Percentiles rank a stretch among this genome's conserved stretches.
These are phyloP conservation scores for Turritopsis dohrnii DNA, from an alignment of 30 jellyfish, hydroid and myxozoan species.

Conservation along the genomic window DNA sequence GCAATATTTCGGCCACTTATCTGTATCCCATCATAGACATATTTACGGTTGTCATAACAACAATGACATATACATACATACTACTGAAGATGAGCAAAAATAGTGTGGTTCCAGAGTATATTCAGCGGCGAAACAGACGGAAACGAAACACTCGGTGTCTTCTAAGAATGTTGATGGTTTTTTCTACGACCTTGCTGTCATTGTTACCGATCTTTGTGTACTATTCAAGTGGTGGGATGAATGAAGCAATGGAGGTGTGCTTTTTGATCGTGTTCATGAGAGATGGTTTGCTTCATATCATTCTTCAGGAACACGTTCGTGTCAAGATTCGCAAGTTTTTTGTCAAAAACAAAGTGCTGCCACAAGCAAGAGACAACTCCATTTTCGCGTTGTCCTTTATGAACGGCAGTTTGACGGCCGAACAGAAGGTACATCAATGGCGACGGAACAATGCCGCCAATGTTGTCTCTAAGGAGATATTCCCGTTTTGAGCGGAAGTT, in stretches of 20 bases:
- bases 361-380: neutral
- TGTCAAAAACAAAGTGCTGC: neutral
- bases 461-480: neutral
- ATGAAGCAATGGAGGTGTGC: neutral
- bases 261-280: neutral
- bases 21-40: neutral
- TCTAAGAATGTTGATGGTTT: neutral
- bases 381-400: neutral
- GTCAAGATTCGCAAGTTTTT: neutral
- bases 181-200: neutral
- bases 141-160: neutral
- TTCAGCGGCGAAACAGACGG: neutral
- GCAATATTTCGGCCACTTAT: neutral
- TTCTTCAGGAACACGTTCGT: slow-evolving; percentile 15
- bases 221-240: neutral
- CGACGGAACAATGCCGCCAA: neutral
- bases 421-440: neutral
- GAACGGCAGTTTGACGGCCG: neutral
- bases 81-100: neutral
- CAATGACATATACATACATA: neutral
- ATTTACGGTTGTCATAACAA: slow-evolving; percentile 1
- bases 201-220: neutral
- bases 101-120: slow-evolving; percentile 12
- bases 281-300: slow-evolving; percentile 18
- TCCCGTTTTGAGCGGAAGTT: neutral